These are phyloP conservation scores for Pseudotriccus pelzelni DNA, from an alignment of 2,797 vertebrate species.

Conservation along the genomic window DNA sequence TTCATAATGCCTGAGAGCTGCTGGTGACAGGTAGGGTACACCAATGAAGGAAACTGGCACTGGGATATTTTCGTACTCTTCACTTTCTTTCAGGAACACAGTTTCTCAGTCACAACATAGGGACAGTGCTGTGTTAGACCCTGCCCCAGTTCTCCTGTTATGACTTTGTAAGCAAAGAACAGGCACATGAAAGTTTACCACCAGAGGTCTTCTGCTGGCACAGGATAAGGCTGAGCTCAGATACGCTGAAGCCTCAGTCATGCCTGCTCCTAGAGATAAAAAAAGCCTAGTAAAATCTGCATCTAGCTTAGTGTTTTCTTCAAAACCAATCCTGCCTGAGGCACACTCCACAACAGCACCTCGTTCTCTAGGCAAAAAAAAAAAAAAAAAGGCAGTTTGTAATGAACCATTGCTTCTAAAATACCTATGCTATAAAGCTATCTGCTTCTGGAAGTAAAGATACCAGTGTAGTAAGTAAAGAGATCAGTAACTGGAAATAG, in stretches of 20 bases:
- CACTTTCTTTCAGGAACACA: background rate
- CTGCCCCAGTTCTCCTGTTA: background rate
- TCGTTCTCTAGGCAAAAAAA: background rate
- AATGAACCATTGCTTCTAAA: background rate
- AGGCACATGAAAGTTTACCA: background rate
- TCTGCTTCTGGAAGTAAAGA: background rate
- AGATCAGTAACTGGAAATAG: accelerated
- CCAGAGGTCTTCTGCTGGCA: background rate
- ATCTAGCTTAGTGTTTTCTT: background rate
- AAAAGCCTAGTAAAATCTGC: background rate
- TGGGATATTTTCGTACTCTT: background rate
- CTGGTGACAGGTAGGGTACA: background rate
- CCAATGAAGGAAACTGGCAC: background rate
- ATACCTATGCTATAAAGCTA: background rate
- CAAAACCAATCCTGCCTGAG: background rate
- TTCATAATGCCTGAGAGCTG: background rate
- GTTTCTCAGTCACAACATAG: background rate
- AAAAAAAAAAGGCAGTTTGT: background rate
- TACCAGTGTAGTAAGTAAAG: background rate
- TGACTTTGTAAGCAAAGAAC: background rate
- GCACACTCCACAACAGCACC: background rate
- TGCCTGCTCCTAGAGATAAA: background rate
- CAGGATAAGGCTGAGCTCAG: background rate
- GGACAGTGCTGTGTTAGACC: background rate
- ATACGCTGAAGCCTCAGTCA: background rate